phyloP scores from a whole-genome alignment of 2,888 invertebrate species.

The Tinea trinotella region DNA sequence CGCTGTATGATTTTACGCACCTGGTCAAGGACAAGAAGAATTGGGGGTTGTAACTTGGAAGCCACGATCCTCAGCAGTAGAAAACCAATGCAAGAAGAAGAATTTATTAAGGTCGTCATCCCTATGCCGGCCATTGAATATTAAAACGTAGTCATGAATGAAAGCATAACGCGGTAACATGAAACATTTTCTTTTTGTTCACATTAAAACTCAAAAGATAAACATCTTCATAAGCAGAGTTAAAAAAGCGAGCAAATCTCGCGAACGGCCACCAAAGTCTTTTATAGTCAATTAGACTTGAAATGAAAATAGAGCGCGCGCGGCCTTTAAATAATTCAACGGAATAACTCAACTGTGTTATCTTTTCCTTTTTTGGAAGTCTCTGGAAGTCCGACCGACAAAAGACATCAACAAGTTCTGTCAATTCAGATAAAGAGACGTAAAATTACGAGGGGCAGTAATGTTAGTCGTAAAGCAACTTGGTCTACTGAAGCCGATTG shows the following conservation, averaged over 20 bases:
- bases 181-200: too few species aligned
- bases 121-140: too few species aligned
- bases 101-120: too few species aligned
- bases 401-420: constrained; percentile 58
- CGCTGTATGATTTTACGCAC: too few species aligned
- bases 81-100: too few species aligned
- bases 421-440: constrained; percentile 60
- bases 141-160: too few species aligned
- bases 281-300: constrained; percentile 5
- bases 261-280: background rate
- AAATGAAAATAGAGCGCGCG: background rate
- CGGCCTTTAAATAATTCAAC: constrained; percentile 15
- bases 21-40: too few species aligned
- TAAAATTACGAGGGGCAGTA: constrained; percentile 58
- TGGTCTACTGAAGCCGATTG: background rate
- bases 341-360: constrained; percentile 19
- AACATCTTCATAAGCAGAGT: background rate
- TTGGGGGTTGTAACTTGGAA: too few species aligned
- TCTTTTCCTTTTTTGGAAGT: constrained; percentile 22
- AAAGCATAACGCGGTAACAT: too few species aligned
- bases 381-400: constrained; percentile 31
- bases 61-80: too few species aligned
- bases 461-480: constrained; percentile 44
- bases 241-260: background rate
- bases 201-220: too few species aligned